Base-by-base conservation (phyloP, 2,797 vertebrate genomes). In the Lacerta agilis region DNA sequence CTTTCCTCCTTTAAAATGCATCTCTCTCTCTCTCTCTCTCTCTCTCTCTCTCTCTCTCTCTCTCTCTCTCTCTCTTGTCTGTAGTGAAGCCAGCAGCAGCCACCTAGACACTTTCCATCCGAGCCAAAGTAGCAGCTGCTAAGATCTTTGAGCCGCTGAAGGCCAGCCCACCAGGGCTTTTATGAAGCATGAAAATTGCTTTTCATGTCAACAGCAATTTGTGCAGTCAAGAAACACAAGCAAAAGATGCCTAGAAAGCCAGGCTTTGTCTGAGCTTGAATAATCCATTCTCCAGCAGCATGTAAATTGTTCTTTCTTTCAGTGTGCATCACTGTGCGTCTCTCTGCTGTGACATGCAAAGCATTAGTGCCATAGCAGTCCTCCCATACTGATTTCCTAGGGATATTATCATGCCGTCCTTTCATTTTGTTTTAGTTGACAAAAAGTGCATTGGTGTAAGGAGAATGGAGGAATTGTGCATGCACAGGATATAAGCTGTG, bases 81-180 rank as follows among this genome's bases (percentile, higher is more conserved):
- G 36, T 73, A 66, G 41, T n/a, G 83, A 72, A 89, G 64, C 43
- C 92, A 17, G 75, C 43, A 71, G 4, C 79, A 89, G 27, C 8
- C 66, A 92, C 77, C 87, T 94, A 88, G 3, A 67, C 1, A 4
- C 0, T 83, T 8, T 33, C 85, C 79, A 76, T 58, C 82, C 29
- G 41, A 92, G 92, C 43, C 49, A 86, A 79, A 89, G 41, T 66
- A 94, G 45, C 93, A 95, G 83, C 86, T 88, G 88, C 85, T 66
- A 55, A 77, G 64, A 87, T 77, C 1, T 0, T 25, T 80, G 61
- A 29, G 33, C 41, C 88, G 90, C 83, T 89, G 66, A 84, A 90
- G 76, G 72, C 82, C 91, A 91, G 64, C 69, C 84, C 27, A 0
- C 61, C 20, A 58, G 77, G 83, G 64, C 92, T 72, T 73, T 13